Percentiles rank a stretch among this genome's conserved stretches.
Conservation (phyloP, 2,113 vertebrate genomes). For the Ceyx margarethae region DNA sequence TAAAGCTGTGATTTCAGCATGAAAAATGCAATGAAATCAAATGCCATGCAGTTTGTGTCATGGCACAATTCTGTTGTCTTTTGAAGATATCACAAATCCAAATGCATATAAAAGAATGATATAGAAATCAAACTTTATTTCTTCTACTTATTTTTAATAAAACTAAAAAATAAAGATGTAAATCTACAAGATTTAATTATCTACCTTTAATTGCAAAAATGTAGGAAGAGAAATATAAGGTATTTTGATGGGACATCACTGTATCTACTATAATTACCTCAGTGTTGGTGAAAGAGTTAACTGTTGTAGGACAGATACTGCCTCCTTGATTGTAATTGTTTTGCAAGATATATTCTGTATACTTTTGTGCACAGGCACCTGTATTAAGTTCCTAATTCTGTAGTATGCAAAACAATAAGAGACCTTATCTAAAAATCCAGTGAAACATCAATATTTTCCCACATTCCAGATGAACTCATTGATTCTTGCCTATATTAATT, state of each 20-base stretch:
- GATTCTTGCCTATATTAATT: not conserved
- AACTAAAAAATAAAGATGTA: not conserved
- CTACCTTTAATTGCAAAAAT: not conserved
- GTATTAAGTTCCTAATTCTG: conserved; percentile 6
- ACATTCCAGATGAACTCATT: not conserved
- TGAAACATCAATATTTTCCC: conserved; percentile 7
- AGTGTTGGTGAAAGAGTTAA: not conserved
- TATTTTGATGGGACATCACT: not conserved
- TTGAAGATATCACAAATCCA: not conserved
- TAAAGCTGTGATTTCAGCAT: not conserved
- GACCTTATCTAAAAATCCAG: not conserved
- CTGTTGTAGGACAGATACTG: not conserved
- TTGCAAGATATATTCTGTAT: not conserved
- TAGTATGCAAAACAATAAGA: not conserved
- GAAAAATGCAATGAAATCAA: accelerated
- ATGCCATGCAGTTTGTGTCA: not conserved
- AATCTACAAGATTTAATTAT: not conserved
- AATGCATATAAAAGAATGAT: not conserved
- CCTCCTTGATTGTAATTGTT: not conserved
- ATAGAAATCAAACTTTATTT: not conserved
- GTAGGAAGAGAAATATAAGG: not conserved
- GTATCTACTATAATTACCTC: not conserved
- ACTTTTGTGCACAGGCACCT: not conserved
- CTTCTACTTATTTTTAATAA: not conserved
- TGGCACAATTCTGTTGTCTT: not conserved